These are phyloP conservation scores for Nestor notabilis DNA, from an alignment of 2,113 vertebrate genomes.

Conservation along the genomic window DNA sequence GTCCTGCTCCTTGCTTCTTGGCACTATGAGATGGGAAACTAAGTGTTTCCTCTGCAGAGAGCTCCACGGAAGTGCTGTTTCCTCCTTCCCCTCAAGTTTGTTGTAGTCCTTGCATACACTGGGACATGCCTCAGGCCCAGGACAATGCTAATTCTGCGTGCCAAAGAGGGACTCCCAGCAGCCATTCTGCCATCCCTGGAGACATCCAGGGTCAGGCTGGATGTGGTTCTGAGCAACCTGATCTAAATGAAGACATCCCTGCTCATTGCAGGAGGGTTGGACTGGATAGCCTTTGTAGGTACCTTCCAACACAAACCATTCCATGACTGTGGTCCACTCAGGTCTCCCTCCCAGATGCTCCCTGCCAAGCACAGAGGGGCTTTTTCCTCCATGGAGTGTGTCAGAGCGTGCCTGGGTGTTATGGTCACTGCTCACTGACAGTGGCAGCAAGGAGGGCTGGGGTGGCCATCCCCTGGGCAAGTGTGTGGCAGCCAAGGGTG, in stretches of 20 bases:
- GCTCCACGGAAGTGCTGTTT: background rate
- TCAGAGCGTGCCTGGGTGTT: background rate
- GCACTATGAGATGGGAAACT: background rate
- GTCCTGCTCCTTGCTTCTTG: background rate
- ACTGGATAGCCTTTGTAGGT: background rate
- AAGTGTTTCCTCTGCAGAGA: background rate
- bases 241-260: background rate
- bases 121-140: accelerated
- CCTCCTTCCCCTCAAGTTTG: background rate
- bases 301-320: background rate
- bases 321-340: background rate
- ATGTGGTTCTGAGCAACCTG: background rate
- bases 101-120: accelerated
- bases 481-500: background rate
- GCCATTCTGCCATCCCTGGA: background rate
- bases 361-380: background rate
- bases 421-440: accelerated
- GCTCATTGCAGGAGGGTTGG: background rate
- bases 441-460: background rate
- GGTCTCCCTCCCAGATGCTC: background rate
- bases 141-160: accelerated
- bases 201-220: background rate
- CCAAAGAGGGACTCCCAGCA: background rate
- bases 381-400: background rate
- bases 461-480: accelerated